Conservation (phyloP, 2,888 invertebrate genomes). For the Spisula subtruncata region DNA sequence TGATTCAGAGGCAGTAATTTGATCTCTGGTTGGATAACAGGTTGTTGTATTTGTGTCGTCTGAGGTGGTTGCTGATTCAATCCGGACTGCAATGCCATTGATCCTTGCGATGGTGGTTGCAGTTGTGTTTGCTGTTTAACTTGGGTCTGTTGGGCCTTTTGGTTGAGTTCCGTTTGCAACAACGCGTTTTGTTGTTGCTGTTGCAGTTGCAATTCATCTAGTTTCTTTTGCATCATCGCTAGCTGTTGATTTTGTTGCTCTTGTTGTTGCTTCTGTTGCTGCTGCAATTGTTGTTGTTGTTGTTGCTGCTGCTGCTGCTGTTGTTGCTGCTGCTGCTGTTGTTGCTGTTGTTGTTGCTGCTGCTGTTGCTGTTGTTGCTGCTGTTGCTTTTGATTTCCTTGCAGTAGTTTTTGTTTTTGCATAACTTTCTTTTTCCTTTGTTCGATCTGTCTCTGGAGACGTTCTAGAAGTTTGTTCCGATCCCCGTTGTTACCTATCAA, state of each 20-base stretch:
- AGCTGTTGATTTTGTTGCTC: not conserved
- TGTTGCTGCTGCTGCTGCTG: conserved; percentile 18
- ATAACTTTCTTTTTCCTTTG: not conserved
- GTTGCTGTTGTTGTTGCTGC: not conserved
- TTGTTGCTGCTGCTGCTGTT: not conserved
- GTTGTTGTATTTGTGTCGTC: not conserved
- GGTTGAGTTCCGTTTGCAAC: not conserved
- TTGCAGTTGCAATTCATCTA: not conserved
- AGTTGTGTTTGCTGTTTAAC: conserved; percentile 27
- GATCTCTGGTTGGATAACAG: not conserved
- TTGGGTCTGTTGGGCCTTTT: not conserved
- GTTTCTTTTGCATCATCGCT: conserved; percentile 17
- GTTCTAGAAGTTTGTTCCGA: conserved; percentile 23
- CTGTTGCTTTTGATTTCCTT: not conserved
- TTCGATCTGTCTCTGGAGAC: conserved; percentile 20
- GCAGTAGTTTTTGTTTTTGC: not conserved
- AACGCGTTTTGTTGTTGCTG: conserved; percentile 27
- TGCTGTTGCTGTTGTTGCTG: not conserved
- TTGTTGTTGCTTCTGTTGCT: conserved; percentile 15
- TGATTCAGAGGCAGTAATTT: not conserved
- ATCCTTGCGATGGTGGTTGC: not conserved
- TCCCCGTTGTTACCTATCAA: conserved; percentile 24
- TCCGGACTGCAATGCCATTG: too few species aligned
- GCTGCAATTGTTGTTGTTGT: not conserved
- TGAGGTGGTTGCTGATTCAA: conserved; percentile 15